Evolutionary conservation across 2,113 vertebrate genomes (phyloP), one percentile per base, ranked within the genome.

Genomic region (Esox niger): DNA sequence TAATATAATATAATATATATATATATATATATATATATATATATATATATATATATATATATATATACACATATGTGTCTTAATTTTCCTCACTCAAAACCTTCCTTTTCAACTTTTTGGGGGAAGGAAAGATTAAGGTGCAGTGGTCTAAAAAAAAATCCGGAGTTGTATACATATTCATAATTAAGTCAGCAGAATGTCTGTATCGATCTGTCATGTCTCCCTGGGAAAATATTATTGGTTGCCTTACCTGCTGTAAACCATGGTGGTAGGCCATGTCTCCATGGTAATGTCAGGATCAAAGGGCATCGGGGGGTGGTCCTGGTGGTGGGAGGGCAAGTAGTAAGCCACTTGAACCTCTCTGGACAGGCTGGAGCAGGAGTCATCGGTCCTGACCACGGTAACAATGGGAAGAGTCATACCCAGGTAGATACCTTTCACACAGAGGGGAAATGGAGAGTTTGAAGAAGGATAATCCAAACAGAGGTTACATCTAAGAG

Each of bases 381-480:
- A 30, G 17, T 86, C 87, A 0, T 91, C 73, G 0, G 86, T 91
- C 2, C 84, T 88, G n/a, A 93, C 87, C 5, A 91, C 78, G 9
- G 92, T 92, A 60, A 91, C 84, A 0, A 93, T 90, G 62, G 92
- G 91, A 1, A 93, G 55, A 0, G 91, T 92, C 79, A 93, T 88
- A 0, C 92, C 92, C 78, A 93, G 46, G 77, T 91, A 93, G 29
- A n/a, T 75, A 3, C 75, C 84, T 83, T 38, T 2, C 26, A 30
- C 15, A 59, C 29, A 59, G 11, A 43, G 38, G 17, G 38, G 38
- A 15, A n/a, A n/a, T n/a, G n/a, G n/a, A n/a, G n/a, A n/a, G n/a
- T n/a, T n/a, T n/a, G n/a, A n/a, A 43, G 15, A 4, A 17, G 10
- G 17, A 27, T 15, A 9, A 59, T 31, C 15, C 26, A 59, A 59